A percentile compares a stretch with the other conserved stretches of the same genome.
These are phyloP conservation scores for Cheilosia grossa DNA, from an alignment of 2,888 invertebrate species.

Conservation along the genomic window DNA sequence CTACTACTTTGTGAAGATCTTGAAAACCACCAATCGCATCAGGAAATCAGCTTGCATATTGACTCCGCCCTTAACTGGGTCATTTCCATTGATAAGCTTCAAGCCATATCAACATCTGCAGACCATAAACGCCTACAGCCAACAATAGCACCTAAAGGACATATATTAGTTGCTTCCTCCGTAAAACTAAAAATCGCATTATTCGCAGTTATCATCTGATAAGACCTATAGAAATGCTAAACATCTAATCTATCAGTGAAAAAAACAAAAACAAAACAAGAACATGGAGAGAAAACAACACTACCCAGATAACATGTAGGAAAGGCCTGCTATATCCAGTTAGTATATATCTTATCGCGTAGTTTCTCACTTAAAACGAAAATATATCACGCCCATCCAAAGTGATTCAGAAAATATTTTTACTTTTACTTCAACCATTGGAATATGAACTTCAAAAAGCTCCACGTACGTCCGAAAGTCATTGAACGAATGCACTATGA, in stretches of 20 bases:
- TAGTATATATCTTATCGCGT: background rate
- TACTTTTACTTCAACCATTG: background rate
- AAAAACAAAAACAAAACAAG: background rate
- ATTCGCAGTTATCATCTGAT: background rate
- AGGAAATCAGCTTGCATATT: no score
- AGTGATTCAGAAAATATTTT: background rate
- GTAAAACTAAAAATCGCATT: background rate
- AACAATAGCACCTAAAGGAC: no score
- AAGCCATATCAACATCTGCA: no score
- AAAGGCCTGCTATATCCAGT: constrained; percentile 4
- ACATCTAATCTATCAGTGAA: background rate
- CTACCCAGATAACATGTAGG: background rate
- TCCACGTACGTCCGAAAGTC: no score
- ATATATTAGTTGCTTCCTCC: no score
- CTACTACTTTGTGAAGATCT: no score
- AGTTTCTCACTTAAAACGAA: constrained; percentile 6
- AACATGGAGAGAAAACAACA: background rate
- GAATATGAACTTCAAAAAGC: background rate
- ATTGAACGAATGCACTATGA: background rate
- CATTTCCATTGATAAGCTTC: no score
- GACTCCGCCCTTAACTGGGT: no score
- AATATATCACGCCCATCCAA: background rate
- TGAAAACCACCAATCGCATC: no score
- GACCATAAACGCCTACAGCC: no score
- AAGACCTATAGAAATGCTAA: background rate